Conservation (phyloP, 2,113 vertebrate species). For the Chunga burmeisteri region DNA sequence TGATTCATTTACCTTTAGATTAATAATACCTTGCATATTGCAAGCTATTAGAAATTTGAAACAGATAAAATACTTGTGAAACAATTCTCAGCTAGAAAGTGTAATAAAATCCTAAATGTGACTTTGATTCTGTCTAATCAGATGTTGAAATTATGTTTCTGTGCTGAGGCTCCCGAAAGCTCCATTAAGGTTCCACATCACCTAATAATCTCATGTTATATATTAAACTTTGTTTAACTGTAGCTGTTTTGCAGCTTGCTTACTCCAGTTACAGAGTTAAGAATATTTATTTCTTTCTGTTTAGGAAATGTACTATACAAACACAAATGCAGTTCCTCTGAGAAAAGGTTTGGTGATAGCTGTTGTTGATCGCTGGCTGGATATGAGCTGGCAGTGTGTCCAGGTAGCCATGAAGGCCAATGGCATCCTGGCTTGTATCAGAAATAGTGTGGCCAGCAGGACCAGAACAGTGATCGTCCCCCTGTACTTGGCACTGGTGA, state of each 20-base stretch:
- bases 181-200: background rate
- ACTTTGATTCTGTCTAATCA: background rate
- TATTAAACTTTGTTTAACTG: background rate
- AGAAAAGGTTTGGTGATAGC: background rate
- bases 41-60: background rate
- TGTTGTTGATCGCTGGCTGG: too few relatives aligned
- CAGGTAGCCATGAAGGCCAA: too few relatives aligned
- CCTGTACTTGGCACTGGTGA: too few relatives aligned
- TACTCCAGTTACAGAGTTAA: background rate
- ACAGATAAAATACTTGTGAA: background rate
- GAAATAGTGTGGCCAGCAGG: too few relatives aligned
- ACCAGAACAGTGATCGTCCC: too few relatives aligned
- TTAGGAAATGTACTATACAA: background rate
- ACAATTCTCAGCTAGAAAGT: background rate
- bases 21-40: background rate
- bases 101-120: background rate
- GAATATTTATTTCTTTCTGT: background rate
- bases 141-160: background rate
- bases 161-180: background rate
- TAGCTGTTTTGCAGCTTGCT: background rate
- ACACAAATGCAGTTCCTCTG: background rate
- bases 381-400: too few relatives aligned
- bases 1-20: background rate
- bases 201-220: background rate
- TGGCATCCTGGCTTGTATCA: too few relatives aligned